Evolutionary conservation across 1,140 invertebrate genomes (phyloP).

Genomic region (Holcopasites calliopsidis): DNA sequence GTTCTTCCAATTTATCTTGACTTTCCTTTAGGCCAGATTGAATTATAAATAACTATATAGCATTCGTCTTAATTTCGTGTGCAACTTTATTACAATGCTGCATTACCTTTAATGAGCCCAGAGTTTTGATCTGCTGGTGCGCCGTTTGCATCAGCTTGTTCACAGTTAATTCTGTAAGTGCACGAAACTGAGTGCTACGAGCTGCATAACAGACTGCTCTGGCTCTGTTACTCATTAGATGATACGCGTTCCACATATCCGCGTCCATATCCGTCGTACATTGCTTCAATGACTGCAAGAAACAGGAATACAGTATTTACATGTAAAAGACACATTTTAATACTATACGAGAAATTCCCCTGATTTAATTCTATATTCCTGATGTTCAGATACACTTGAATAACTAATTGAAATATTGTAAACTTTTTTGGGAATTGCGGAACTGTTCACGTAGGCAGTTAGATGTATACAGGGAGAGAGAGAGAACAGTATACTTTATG

Average conservation of each 20-base stretch:
- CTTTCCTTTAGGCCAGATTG: conserved; percentile 74
- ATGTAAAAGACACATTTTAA: too few species aligned
- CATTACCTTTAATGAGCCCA: conserved; percentile 75
- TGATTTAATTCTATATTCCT: too few species aligned
- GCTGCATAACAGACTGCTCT: conserved; percentile 85
- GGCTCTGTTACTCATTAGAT: conserved; percentile 85
- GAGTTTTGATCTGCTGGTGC: conserved; percentile 72
- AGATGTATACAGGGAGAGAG: background rate
- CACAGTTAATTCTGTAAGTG: conserved; percentile 84
- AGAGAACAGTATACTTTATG: conserved; percentile 1
- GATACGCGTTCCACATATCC: conserved; percentile 86
- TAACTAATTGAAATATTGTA: background rate
- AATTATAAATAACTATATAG: background rate
- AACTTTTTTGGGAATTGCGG: background rate
- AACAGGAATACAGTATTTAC: background rate
- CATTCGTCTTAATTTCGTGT: background rate
- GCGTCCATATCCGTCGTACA: conserved; percentile 85
- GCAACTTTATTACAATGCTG: background rate
- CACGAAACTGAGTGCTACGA: conserved; percentile 84
- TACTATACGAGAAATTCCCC: too few species aligned
- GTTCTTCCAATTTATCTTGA: conserved; percentile 80
- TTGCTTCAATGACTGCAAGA: conserved; percentile 80
- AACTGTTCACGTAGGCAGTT: background rate
- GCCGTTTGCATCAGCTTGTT: conserved; percentile 83
- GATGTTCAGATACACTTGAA: background rate